Conservation (phyloP, 2,113 vertebrate species). For the Oncorhynchus tshawytscha region DNA sequence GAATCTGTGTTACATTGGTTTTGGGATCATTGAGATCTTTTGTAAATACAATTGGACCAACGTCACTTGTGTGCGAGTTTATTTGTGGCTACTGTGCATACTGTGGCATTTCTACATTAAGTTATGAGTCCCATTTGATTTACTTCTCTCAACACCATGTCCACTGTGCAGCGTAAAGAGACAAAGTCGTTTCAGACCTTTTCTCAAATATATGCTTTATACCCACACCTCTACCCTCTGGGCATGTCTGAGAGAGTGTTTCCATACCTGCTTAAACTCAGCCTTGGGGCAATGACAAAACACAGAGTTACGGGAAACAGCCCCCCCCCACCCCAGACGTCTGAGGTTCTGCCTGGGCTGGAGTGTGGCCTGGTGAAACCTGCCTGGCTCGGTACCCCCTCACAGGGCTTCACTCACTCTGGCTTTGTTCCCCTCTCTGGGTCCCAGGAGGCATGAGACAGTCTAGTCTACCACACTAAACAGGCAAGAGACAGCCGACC, state of each 20-base stretch:
- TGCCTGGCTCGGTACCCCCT: slow-evolving; percentile 18
- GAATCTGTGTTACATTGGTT: too few species aligned
- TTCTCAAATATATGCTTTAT: too few species aligned
- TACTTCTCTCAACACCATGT: too few species aligned
- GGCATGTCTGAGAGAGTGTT: slow-evolving; percentile 41
- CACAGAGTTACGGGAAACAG: slow-evolving; percentile 53
- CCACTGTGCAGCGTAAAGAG: too few species aligned
- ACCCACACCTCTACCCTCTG: slow-evolving; percentile 5
- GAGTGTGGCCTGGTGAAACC: background rate
- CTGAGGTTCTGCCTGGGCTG: slow-evolving; percentile 38
- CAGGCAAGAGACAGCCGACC: slow-evolving; percentile 30
- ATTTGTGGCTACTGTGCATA: too few species aligned
- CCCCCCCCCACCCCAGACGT: slow-evolving; percentile 27
- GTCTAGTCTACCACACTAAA: too few species aligned
- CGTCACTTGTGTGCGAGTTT: too few species aligned
- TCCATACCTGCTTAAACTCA: slow-evolving; percentile 47
- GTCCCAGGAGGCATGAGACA: slow-evolving; percentile 29
- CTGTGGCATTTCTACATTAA: too few species aligned
- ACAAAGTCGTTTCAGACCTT: too few species aligned
- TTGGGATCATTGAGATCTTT: too few species aligned
- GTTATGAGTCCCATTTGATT: too few species aligned
- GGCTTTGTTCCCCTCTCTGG: slow-evolving; percentile 27
- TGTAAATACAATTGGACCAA: too few species aligned
- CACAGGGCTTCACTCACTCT: slow-evolving; percentile 28
- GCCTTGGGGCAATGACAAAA: slow-evolving; percentile 42